Conservation (phyloP, 2,113 vertebrate genomes). For the Myocastor coypus region DNA sequence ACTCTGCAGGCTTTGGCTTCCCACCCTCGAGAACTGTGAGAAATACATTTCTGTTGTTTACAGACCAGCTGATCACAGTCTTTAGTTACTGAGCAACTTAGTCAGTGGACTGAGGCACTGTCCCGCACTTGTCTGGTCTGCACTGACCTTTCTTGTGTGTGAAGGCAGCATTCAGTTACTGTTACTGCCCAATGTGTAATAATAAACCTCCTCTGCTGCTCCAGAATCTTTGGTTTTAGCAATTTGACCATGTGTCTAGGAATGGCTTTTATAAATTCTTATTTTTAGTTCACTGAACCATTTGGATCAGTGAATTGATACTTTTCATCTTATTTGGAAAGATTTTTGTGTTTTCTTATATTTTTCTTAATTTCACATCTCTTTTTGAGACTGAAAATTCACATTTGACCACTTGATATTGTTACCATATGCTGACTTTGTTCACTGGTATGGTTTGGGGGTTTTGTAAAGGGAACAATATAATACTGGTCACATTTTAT, state of each 20-base stretch:
- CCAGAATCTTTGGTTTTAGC: conserved; percentile 16
- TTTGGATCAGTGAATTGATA: not conserved
- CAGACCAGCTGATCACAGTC: not conserved
- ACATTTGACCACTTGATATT: not conserved
- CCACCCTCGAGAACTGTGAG: not conserved
- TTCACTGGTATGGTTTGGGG: not conserved
- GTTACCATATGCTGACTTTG: not conserved
- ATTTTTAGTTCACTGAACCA: not conserved
- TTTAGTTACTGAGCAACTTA: not conserved
- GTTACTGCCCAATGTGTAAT: not conserved
- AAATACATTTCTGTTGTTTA: not conserved
- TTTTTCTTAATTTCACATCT: conserved; percentile 25
- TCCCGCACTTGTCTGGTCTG: not conserved
- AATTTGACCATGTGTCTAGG: not conserved
- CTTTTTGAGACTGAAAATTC: not conserved
- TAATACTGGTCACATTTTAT: no score
- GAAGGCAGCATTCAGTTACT: not conserved
- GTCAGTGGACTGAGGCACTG: not conserved
- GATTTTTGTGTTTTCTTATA: not conserved
- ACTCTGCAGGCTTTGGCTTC: not conserved
- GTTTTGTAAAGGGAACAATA: no score
- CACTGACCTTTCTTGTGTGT: not conserved
- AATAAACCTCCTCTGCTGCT: not conserved
- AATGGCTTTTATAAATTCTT: conserved; percentile 11
- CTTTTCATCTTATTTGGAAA: conserved; percentile 25